phyloP scores from a whole-genome alignment of 2,888 invertebrate species.

The Enoplolaimus lenunculus region DNA sequence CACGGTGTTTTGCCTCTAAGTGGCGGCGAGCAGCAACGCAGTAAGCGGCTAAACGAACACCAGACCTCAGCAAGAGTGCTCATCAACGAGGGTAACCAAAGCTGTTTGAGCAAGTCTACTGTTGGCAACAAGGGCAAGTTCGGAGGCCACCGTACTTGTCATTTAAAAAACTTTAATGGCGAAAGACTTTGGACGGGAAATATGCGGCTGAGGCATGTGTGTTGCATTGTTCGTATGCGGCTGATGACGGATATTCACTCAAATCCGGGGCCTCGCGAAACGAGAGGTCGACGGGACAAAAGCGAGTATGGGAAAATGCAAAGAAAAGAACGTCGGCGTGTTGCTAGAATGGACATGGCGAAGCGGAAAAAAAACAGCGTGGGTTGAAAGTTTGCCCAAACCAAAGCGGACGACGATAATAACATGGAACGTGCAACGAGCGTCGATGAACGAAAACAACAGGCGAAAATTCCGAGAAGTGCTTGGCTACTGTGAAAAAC shows the following conservation, averaged over 20 bases:
- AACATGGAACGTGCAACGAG: constrained; percentile 4
- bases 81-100: constrained; percentile 11
- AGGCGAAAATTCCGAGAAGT: not conserved
- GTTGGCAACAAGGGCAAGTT: constrained; percentile 4
- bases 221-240: not conserved
- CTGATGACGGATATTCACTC: not conserved
- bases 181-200: constrained; percentile 10
- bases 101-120: not conserved
- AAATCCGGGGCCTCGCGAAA: constrained; percentile 10
- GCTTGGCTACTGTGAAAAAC: constrained; percentile 4
- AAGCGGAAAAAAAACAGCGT: constrained; percentile 13
- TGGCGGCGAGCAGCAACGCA: constrained; percentile 10
- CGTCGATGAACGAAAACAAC: constrained; percentile 9
- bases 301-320: not conserved
- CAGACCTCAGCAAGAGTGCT: constrained; percentile 3
- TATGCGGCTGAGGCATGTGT: constrained; percentile 2
- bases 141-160: not conserved
- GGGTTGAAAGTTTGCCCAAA: not conserved
- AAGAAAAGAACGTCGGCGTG: not conserved
- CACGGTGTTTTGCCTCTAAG: constrained; percentile 7
- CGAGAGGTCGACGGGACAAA: constrained; percentile 2
- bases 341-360: not conserved
- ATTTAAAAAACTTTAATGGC: constrained; percentile 4
- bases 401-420: not conserved
- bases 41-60: constrained; percentile 10